These are phyloP conservation scores for Adelphocoris suturalis DNA, from an alignment of 2,888 invertebrate species.

Conservation along the genomic window DNA sequence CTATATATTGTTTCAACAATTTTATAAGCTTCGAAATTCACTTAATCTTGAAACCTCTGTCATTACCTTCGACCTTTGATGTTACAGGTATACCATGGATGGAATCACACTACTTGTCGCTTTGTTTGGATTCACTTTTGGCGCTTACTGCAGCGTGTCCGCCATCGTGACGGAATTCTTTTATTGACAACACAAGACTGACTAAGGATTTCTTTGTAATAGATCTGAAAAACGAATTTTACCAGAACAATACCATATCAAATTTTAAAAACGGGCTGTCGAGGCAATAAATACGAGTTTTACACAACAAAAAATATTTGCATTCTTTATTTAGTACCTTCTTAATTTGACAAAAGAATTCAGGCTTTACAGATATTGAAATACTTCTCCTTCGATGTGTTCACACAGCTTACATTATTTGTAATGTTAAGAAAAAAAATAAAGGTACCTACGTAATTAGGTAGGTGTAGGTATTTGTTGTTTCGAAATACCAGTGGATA, in stretches of 20 bases:
- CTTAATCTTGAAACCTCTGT: no score
- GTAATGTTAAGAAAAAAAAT: no score
- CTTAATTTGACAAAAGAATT: background rate
- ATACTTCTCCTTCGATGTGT: no score
- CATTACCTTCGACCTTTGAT: background rate
- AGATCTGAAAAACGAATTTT: background rate
- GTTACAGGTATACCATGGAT: constrained; percentile 81
- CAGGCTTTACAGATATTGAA: no score
- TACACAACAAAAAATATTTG: constrained; percentile 47
- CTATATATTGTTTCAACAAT: no score
- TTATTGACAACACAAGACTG: constrained; percentile 1
- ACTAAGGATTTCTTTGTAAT: background rate
- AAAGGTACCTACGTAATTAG: no score
- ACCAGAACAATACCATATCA: background rate
- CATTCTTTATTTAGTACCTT: background rate
- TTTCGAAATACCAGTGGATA: no score
- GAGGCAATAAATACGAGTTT: constrained; percentile 30
- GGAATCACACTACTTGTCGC: constrained; percentile 84
- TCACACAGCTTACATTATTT: background rate
- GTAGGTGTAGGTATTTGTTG: no score
- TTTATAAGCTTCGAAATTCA: no score
- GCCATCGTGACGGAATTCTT: constrained; percentile 62
- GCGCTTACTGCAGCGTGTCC: constrained; percentile 86
- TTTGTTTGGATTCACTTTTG: constrained; percentile 84
- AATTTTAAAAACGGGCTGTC: background rate